These are phyloP conservation scores for Bombus sibiricus DNA, from an alignment of 1,140 invertebrate species.

Conservation along the genomic window DNA sequence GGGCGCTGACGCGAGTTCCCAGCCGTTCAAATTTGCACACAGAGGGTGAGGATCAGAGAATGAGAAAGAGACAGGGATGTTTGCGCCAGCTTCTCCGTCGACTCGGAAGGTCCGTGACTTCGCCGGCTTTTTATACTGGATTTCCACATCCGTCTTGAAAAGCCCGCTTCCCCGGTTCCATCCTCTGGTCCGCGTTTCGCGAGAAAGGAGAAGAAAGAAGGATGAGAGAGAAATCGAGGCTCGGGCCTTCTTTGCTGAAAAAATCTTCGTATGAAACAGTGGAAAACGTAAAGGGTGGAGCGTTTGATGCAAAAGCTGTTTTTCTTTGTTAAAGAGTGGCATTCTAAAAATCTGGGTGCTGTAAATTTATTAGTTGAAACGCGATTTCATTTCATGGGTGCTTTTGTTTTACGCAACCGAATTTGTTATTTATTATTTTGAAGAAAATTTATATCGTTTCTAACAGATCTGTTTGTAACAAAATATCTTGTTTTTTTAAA, in stretches of 20 bases:
- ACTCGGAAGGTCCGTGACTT: slow-evolving; percentile 61
- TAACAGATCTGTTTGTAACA: no score
- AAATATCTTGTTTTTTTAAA: no score
- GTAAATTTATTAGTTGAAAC: background rate
- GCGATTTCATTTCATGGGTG: no score
- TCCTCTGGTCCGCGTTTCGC: background rate
- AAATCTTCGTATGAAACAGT: background rate
- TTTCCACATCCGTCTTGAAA: slow-evolving; percentile 38
- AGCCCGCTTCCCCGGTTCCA: background rate
- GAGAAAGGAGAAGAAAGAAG: background rate
- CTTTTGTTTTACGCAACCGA: no score
- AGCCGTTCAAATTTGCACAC: slow-evolving; percentile 75
- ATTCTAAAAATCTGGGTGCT: background rate
- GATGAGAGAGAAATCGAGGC: no score
- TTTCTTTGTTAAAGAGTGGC: background rate
- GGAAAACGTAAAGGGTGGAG: no score
- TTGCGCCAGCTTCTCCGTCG: slow-evolving; percentile 34
- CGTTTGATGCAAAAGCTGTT: background rate
- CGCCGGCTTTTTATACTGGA: slow-evolving; percentile 54
- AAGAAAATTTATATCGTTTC: no score
- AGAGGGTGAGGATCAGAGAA: slow-evolving; percentile 45
- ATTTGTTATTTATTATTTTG: no score
- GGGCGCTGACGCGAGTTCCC: slow-evolving; percentile 49
- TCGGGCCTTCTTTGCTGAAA: background rate
- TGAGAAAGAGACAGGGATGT: slow-evolving; percentile 41